Evolutionary conservation across 2,797 vertebrate species (phyloP).

Genomic region (Rhadinocentrus ornatus): DNA sequence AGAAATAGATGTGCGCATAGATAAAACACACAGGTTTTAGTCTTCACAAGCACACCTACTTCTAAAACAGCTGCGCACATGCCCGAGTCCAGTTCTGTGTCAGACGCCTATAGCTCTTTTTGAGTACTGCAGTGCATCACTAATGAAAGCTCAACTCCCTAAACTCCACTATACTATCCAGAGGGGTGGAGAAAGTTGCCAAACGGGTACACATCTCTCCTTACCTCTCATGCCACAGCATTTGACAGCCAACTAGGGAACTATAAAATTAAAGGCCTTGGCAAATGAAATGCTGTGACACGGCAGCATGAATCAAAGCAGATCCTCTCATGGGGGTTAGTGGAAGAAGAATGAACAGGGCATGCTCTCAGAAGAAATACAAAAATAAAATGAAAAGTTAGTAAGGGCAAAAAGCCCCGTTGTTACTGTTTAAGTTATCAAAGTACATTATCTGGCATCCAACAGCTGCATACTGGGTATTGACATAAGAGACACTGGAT

Average conservation of each 20-base stretch:
- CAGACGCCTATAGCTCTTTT: conserved; percentile 58
- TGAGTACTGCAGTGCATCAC: conserved; percentile 69
- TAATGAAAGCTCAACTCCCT: conserved; percentile 69
- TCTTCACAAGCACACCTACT: background rate
- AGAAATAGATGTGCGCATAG: conserved; percentile 53
- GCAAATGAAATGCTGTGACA: conserved; percentile 74
- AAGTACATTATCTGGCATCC: conserved; percentile 37
- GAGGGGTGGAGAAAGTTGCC: conserved; percentile 70
- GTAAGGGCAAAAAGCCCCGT: background rate
- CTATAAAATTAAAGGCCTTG: conserved; percentile 73
- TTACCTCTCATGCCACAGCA: conserved; percentile 53
- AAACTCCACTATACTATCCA: conserved; percentile 51
- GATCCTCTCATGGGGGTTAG: conserved; percentile 41
- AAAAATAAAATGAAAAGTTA: conserved; percentile 54
- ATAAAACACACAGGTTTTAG: conserved; percentile 28
- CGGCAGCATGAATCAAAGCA: conserved; percentile 70
- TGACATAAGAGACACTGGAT: conserved; percentile 48
- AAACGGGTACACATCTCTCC: conserved; percentile 57
- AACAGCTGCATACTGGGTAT: conserved; percentile 38
- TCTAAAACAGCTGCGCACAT: conserved; percentile 23
- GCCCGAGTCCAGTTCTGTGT: conserved; percentile 29
- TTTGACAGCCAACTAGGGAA: conserved; percentile 71
- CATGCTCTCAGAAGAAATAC: conserved; percentile 32
- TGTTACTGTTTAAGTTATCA: conserved; percentile 29
- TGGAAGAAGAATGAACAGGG: conserved; percentile 49